A percentile compares a stretch with the other conserved stretches of the same genome.
phyloP scores from a whole-genome alignment of 2,888 invertebrate species.

The Cerceris rybyensis region DNA sequence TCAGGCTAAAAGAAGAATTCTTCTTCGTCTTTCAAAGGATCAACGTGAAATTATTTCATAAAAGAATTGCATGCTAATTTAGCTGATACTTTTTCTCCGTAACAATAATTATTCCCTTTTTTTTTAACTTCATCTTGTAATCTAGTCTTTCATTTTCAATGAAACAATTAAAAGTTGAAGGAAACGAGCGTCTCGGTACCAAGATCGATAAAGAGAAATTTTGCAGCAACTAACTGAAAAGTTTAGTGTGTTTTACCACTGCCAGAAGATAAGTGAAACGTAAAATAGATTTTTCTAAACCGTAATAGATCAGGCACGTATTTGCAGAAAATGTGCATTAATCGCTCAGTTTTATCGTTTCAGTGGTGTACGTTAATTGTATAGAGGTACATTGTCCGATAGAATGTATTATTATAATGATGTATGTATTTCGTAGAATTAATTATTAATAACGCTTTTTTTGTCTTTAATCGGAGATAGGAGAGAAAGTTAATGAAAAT shows the following conservation, averaged over 20 bases:
- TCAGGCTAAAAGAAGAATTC: not conserved
- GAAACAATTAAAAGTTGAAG: not conserved
- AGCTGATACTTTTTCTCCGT: too few relatives aligned
- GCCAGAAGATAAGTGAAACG: conserved; percentile 46
- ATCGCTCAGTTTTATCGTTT: conserved; percentile 12
- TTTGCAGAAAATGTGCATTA: conserved; percentile 14
- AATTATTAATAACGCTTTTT: too few relatives aligned
- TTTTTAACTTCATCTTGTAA: too few relatives aligned
- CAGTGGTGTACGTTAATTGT: not conserved
- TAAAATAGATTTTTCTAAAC: conserved; percentile 19
- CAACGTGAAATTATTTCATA: too few relatives aligned
- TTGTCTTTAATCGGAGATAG: not conserved
- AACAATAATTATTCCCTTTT: too few relatives aligned
- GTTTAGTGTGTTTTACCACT: conserved; percentile 53
- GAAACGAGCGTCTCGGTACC: not conserved
- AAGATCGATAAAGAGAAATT: conserved; percentile 19
- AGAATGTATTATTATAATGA: not conserved
- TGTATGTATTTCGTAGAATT: not conserved
- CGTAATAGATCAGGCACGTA: conserved; percentile 3
- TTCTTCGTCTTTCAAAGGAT: not conserved
- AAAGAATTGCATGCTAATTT: too few relatives aligned
- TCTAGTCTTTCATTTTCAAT: too few relatives aligned
- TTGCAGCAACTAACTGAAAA: conserved; percentile 13
- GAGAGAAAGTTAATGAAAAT: not conserved
- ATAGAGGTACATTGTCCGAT: not conserved